phyloP scores from a whole-genome alignment of 2,888 invertebrate species.

The Drosophila neotestacea region DNA sequence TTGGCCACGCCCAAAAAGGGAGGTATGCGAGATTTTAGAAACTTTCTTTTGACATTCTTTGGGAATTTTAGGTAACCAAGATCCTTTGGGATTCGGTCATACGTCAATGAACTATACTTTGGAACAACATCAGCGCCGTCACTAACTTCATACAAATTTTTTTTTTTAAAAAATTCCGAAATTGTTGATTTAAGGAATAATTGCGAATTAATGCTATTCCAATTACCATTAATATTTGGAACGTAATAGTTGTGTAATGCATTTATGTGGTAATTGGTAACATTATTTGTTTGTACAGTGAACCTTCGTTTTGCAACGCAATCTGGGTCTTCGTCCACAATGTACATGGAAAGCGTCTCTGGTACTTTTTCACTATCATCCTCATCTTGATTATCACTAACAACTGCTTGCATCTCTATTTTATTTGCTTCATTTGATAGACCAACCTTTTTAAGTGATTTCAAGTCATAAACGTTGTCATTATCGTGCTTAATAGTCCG shows the following conservation, averaged over 20 bases:
- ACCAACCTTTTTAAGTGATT: not conserved
- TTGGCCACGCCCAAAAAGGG: conserved; percentile 82
- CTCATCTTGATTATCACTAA: conserved; percentile 5
- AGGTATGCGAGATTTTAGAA: conserved; percentile 41
- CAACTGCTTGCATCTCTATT: conserved; percentile 2
- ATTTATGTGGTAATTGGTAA: conserved; percentile 86
- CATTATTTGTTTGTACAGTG: conserved; percentile 78
- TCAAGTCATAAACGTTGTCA: conserved; percentile 7
- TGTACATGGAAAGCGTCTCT: conserved; percentile 36
- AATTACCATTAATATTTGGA: conserved; percentile 88
- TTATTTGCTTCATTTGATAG: not conserved
- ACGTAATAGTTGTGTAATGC: conserved; percentile 87
- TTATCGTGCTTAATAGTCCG: conserved; percentile 4
- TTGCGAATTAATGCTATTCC: conserved; percentile 81
- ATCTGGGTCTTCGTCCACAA: conserved; percentile 77
- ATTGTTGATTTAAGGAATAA: conserved; percentile 10
- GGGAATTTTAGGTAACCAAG: conserved; percentile 71
- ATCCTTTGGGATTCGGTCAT: conserved; percentile 82
- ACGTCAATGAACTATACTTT: conserved; percentile 80
- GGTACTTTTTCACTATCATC: conserved; percentile 14
- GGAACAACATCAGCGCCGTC: conserved; percentile 83
- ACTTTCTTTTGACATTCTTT: conserved; percentile 46
- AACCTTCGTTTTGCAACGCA: conserved; percentile 83
- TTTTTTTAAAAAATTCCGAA: conserved; percentile 18
- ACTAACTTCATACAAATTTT: conserved; percentile 45